Percentiles rank a stretch among this genome's conserved stretches.
phyloP scores from a whole-genome alignment of 1,140 invertebrate genomes.

The Drosophila grimshawi region DNA sequence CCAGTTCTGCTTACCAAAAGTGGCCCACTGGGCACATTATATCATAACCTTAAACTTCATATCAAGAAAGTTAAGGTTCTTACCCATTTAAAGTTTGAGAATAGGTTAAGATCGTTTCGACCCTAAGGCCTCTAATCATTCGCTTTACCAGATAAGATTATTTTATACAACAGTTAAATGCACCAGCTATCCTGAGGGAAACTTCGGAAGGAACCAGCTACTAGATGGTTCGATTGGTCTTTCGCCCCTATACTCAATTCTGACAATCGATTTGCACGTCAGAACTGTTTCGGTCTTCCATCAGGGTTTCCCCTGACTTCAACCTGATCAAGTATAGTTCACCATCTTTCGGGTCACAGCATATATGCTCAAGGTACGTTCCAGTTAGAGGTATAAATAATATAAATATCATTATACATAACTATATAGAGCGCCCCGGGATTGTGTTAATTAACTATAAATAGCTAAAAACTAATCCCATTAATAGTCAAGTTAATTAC shows the following conservation, averaged over 20 bases:
- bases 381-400: constrained; percentile 61
- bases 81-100: constrained; percentile 88
- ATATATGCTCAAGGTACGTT: constrained; percentile 86
- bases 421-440: constrained; percentile 19
- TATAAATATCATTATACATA: constrained; percentile 52
- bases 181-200: too few species aligned
- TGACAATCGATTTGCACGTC: too few species aligned
- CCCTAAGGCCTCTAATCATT: too few species aligned
- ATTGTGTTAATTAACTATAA: constrained; percentile 20
- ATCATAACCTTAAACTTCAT: constrained; percentile 92
- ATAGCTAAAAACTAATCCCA: constrained; percentile 27
- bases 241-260: too few species aligned
- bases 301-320: too few species aligned
- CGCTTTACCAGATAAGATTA: too few species aligned
- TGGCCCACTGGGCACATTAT: constrained; percentile 91
- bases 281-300: too few species aligned
- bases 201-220: too few species aligned
- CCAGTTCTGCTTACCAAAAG: constrained; percentile 97
- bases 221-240: too few species aligned
- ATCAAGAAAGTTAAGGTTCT: constrained; percentile 97
- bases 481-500: constrained; percentile 38
- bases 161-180: too few species aligned
- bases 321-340: constrained; percentile 18
- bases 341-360: constrained; percentile 20
- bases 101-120: constrained; percentile 28